A percentile compares a stretch with the other conserved stretches of the same genome.
These are phyloP conservation scores for Orthonevra nobilis DNA, from an alignment of 2,888 invertebrate genomes.

Conservation along the genomic window DNA sequence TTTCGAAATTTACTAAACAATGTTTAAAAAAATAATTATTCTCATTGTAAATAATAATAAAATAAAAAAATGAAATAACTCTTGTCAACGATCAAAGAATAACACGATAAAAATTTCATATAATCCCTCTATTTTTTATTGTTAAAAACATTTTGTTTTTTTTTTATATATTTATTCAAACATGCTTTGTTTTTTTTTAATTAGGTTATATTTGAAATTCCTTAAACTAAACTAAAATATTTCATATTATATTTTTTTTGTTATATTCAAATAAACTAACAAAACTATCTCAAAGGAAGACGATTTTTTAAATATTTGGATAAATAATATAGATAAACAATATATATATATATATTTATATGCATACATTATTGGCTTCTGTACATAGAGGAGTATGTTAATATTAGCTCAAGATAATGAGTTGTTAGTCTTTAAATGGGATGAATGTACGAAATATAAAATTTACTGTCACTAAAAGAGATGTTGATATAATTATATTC, in stretches of 20 bases:
- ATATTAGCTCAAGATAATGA: slow-evolving; percentile 38
- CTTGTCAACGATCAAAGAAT: slow-evolving; percentile 54
- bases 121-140: slow-evolving; percentile 3
- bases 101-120: slow-evolving; percentile 14
- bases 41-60: slow-evolving; percentile 56
- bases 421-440: slow-evolving; percentile 25
- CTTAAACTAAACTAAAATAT: slow-evolving; percentile 65
- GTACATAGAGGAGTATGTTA: slow-evolving; percentile 55
- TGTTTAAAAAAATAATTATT: slow-evolving; percentile 18
- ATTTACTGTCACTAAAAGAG: slow-evolving; percentile 31
- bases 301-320: background rate
- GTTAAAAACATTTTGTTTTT: slow-evolving; percentile 22
- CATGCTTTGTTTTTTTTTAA: slow-evolving; percentile 45
- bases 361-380: slow-evolving; percentile 56
- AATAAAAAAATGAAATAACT: slow-evolving; percentile 12
- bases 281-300: slow-evolving; percentile 13
- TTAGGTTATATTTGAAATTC: slow-evolving; percentile 65
- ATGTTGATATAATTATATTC: slow-evolving; percentile 20
- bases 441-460: slow-evolving; percentile 23
- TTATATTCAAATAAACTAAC: slow-evolving; percentile 22
- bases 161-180: slow-evolving; percentile 55
- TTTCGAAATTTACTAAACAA: no score
- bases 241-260: slow-evolving; percentile 47
- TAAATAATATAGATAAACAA: background rate
- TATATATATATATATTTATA: no score